Evolutionary conservation across 2,888 invertebrate genomes (phyloP).

Genomic region (Mimachlamys varia): DNA sequence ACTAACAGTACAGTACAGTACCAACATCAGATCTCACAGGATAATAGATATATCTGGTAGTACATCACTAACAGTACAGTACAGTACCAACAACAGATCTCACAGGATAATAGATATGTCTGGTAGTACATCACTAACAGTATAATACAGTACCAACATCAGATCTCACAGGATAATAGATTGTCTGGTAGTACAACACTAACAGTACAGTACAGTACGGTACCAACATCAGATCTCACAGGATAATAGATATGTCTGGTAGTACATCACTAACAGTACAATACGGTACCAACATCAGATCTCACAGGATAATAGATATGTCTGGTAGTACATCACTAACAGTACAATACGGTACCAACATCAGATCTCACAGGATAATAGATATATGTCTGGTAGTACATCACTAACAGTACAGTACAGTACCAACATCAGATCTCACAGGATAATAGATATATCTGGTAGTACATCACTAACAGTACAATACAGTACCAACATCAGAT

Average conservation of each 20-base stretch:
- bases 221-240: neutral
- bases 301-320: too few relatives aligned
- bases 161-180: too few relatives aligned
- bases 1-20: neutral
- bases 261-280: constrained; percentile 18
- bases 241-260: too few relatives aligned
- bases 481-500: neutral
- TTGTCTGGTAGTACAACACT: constrained; percentile 9
- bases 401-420: neutral
- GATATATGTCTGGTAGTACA: neutral
- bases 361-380: neutral
- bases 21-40: neutral
- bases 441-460: too few relatives aligned
- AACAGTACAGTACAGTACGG: neutral
- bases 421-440: neutral
- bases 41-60: too few relatives aligned
- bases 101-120: too few relatives aligned
- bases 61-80: neutral
- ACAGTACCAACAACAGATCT: neutral
- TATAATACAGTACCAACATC: neutral
- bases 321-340: constrained; percentile 12
- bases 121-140: constrained; percentile 17
- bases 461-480: constrained; percentile 18
- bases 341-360: neutral
- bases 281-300: neutral